Evolutionary conservation across 2,797 vertebrate genomes (phyloP).

Genomic region (Hozukius guyotensis): DNA sequence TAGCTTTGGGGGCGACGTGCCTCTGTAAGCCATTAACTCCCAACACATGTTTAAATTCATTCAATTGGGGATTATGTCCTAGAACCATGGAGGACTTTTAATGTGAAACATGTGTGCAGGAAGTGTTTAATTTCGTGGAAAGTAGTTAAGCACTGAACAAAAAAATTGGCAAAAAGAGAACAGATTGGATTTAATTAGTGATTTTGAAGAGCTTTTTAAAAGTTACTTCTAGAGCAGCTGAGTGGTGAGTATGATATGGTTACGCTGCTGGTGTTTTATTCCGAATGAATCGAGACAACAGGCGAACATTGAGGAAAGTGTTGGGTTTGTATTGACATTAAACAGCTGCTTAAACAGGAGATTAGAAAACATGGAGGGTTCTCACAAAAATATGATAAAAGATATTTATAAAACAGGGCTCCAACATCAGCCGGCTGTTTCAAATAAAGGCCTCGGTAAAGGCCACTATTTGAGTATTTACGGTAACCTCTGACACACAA

Average conservation of each 20-base stretch:
- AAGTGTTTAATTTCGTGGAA: not conserved
- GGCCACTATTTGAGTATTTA: not conserved
- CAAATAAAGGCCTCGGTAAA: not conserved
- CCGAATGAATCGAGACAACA: not conserved
- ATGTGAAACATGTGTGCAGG: not conserved
- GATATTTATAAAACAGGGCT: not conserved
- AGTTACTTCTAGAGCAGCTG: not conserved
- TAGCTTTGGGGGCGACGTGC: not conserved
- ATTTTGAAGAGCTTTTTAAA: not conserved
- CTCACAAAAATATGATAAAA: not conserved
- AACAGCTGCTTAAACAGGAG: not conserved
- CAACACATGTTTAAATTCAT: not conserved
- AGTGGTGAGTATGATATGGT: not conserved
- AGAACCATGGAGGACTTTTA: not conserved
- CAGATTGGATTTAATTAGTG: not conserved
- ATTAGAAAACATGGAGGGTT: not conserved
- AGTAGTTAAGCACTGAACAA: not conserved
- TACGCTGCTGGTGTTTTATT: not conserved
- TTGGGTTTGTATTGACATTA: not conserved
- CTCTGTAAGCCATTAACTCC: not conserved
- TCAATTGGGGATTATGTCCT: not conserved
- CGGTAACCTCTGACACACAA: not conserved
- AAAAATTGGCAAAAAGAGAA: not conserved
- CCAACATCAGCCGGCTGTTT: not conserved
- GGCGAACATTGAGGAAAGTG: not conserved